phyloP scores from a whole-genome alignment of 2,888 invertebrate genomes.

The Agrochola lota region DNA sequence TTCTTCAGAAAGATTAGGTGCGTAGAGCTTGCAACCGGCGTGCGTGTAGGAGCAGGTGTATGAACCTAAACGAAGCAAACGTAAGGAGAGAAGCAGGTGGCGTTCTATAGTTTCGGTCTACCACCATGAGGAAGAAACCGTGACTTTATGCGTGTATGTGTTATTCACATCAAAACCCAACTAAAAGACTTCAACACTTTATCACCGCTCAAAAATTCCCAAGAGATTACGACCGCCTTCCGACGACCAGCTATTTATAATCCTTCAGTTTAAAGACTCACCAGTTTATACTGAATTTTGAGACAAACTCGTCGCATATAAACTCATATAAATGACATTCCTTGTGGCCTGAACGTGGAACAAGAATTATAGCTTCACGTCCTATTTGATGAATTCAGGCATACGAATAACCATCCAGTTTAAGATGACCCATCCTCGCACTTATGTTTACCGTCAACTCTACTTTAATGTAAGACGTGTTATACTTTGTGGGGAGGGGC shows the following conservation, averaged over 20 bases:
- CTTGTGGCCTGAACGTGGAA: slow-evolving; percentile 76
- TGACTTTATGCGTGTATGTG: no score
- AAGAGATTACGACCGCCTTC: slow-evolving; percentile 27
- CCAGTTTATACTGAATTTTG: slow-evolving; percentile 79
- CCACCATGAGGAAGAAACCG: no score
- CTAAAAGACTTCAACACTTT: slow-evolving; percentile 15
- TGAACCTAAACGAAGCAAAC: no score
- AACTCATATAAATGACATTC: slow-evolving; percentile 87
- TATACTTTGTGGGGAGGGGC: slow-evolving; percentile 28
- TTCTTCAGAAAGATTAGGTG: no score
- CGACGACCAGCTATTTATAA: slow-evolving; percentile 70
- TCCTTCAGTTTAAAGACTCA: slow-evolving; percentile 75
- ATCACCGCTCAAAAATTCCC: slow-evolving; percentile 30
- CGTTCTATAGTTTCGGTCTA: no score
- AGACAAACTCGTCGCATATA: slow-evolving; percentile 83
- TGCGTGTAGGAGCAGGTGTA: no score
- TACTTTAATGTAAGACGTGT: slow-evolving; percentile 46
- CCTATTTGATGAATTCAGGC: slow-evolving; percentile 84
- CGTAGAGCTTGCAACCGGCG: no score
- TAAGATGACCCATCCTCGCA: slow-evolving; percentile 65
- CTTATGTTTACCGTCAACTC: slow-evolving; percentile 53
- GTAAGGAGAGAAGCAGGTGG: no score
- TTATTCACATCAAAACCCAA: neutral
- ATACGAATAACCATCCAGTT: slow-evolving; percentile 69
- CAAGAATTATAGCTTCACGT: slow-evolving; percentile 83